Conservation (phyloP, 1,140 invertebrate species). For the Coptotermes formosanus region DNA sequence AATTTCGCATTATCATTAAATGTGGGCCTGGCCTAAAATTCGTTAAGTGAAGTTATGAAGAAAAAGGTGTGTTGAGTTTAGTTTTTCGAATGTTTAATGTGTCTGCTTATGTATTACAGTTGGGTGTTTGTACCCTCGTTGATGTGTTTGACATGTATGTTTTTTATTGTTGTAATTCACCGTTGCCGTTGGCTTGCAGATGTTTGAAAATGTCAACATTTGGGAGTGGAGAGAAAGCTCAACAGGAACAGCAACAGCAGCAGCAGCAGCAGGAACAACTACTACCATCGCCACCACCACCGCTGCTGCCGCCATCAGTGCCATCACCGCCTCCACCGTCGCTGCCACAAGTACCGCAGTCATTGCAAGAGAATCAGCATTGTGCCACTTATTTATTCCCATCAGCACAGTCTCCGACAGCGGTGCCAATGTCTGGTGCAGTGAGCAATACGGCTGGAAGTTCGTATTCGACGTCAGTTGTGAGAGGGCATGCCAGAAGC, state of each 20-base stretch:
- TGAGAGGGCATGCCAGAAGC: constrained; percentile 65
- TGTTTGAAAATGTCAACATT: constrained; percentile 28
- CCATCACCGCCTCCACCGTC: not conserved
- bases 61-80: constrained; percentile 23
- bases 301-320: not conserved
- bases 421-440: not conserved
- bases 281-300: not conserved
- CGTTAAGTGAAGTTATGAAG: constrained; percentile 26
- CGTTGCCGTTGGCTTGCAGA: not conserved
- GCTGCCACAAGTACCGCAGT: not conserved
- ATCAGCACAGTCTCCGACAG: not conserved
- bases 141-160: not conserved
- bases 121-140: too few species aligned
- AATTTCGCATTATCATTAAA: not conserved
- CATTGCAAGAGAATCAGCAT: constrained; percentile 24
- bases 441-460: not conserved
- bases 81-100: not conserved
- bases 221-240: constrained; percentile 28
- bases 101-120: not conserved
- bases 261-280: not conserved
- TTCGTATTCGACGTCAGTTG: constrained; percentile 17
- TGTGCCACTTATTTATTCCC: constrained; percentile 32
- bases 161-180: not conserved
- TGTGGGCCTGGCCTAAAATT: constrained; percentile 22
- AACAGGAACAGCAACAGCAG: not conserved